Percentiles rank a stretch among this genome's conserved stretches.
phyloP scores from a whole-genome alignment of 2,797 vertebrate species.

The Hippocampus kuda region DNA sequence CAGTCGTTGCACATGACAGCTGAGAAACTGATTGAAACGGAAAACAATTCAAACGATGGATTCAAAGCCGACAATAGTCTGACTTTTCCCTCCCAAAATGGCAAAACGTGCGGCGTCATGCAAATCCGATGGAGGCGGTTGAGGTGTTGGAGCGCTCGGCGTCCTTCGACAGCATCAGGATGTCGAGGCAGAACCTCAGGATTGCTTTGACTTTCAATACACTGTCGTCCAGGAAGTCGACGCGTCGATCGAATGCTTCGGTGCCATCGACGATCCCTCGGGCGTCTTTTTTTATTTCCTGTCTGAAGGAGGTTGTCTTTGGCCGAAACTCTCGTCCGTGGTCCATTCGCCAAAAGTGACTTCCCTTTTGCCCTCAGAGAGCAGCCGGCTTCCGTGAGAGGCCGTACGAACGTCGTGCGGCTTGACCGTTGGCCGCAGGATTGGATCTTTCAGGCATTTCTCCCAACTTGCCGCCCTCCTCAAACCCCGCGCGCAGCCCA shows the following conservation, averaged over 20 bases:
- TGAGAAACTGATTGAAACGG: not conserved
- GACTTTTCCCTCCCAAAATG: not conserved
- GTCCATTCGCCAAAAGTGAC: constrained; percentile 6
- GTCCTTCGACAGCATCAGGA: not conserved
- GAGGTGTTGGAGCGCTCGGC: not conserved
- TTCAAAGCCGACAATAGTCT: not conserved
- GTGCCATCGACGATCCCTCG: too few species aligned
- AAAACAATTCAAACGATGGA: not conserved
- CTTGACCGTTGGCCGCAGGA: too few species aligned
- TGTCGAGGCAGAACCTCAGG: not conserved
- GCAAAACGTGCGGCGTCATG: not conserved
- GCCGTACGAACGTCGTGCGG: not conserved
- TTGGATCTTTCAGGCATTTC: too few species aligned
- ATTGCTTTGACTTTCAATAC: not conserved
- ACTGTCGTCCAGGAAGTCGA: too few species aligned
- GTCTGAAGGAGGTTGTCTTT: not conserved
- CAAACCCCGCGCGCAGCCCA: too few species aligned
- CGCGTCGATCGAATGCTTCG: too few species aligned
- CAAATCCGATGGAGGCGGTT: too few species aligned
- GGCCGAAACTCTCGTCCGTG: too few species aligned
- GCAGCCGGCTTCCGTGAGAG: constrained; percentile 29
- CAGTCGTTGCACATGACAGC: too few species aligned
- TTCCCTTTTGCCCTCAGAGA: constrained; percentile 12
- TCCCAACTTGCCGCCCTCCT: too few species aligned
- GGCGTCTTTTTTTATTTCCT: too few species aligned